Evolutionary conservation across 1,140 invertebrate species (phyloP), one percentile per base, ranked within the genome.

Genomic region (Phenacoccus solenopsis): DNA sequence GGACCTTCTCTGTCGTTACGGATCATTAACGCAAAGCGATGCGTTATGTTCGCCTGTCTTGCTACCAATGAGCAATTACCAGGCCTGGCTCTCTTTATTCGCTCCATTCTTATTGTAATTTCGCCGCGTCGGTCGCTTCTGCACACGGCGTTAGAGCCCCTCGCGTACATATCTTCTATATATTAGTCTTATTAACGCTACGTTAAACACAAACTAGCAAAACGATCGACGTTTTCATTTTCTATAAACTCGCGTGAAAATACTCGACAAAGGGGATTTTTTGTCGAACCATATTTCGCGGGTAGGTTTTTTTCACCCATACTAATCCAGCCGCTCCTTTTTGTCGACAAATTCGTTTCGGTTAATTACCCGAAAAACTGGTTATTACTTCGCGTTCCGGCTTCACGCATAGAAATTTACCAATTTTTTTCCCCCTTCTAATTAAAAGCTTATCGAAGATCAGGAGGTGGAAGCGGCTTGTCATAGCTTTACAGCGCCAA

Each of bases 81-180:
- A 49, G 38, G 16, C 2, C 38, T n/a, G 38, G 20, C 38, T 49
- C 38, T 49, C 38, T 49, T 4, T 49, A 49, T 49, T 49, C 38
- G 30, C 38, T 49, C 38, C 16, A 49, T 49, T 49, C 38, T 49
- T 49, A 49, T 49, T 49, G 38, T 49, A 49, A 49, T 49, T 49
- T 49, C 38, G 38, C 12, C 4, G 38, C 38, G 38, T n/a, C 12
- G 38, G 38, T 49, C 38, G 38, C 38, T n/a, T 10, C 13, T 49
- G 20, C 38, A 49, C 20, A 49, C 20, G n/a, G n/a, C n/a, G n/a
- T n/a, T n/a, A n/a, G 38, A 49, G 38, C 38, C 38, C 38, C 38
- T 49, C n/a, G n/a, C n/a, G n/a, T n/a, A n/a, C 38, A 49, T 49
- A 49, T 49, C 38, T 49, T 49, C 38, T 49, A 49, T 49, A 49